Base-by-base conservation (phyloP, 2,888 invertebrate genomes). In the Oxycera nigricornis region DNA sequence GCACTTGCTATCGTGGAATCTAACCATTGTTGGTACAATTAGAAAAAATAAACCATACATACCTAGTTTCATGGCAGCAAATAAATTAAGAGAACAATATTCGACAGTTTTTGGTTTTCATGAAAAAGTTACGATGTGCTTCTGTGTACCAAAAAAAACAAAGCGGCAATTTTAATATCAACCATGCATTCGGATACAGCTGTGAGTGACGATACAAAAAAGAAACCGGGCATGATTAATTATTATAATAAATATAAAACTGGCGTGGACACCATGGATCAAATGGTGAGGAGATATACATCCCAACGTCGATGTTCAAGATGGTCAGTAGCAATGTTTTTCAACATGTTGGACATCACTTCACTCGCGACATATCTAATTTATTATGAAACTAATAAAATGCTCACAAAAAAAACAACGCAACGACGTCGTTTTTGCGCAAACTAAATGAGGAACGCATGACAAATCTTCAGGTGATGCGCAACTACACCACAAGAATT, bases 91-190 rank as follows among this genome's bases (percentile, higher is more conserved):
- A 75, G 75, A 77, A 70, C 41, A 73, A 30, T 70, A 55, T 41
- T 78, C 76, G 74, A 75, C 76, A 52, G 61, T 77, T 30, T 79
- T 76, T 75, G 77, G 74, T 59, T 78, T 76, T 72, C 75, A 70
- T n/a, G 75, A 77, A 61, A 28, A 77, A 17, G 57, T 67, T n/a
- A 72, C 75, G 11, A 59, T 76, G n/a, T 76, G 76, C 41, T 77
- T 77, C 1, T 76, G 73, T 73, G 77, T 76, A 14, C 74, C 74
- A 61, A 74, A 65, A 77, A 72, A 77, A 77, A 77, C 73, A 76
- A 77, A 76, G 65, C 75, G 50, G 72, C 72, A 2, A 65, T 72
- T 14, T 35, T 75, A 22, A 24, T 75, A n/a, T 72, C 65, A 14
- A 72, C 75, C 2, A 50, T 74, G 62, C 74, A 72, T 31, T 28